Percentiles rank a stretch among this genome's conserved stretches.
phyloP scores from a whole-genome alignment of 2,888 invertebrate species.

The Ectemnius continuus region DNA sequence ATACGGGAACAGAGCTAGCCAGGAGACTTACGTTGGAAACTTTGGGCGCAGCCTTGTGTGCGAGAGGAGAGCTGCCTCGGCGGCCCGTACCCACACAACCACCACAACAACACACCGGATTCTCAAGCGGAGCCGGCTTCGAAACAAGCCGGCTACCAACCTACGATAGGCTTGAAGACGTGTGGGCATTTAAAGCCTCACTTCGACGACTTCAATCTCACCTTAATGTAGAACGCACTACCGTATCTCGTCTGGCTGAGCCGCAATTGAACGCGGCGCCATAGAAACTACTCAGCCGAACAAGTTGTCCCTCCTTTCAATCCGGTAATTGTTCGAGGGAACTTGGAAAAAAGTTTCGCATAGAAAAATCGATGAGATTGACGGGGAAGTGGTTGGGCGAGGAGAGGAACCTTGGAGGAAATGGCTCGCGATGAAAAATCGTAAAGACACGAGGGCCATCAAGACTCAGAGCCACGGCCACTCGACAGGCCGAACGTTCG shows the following conservation, averaged over 20 bases:
- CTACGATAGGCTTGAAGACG: constrained; percentile 33
- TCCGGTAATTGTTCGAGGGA: background rate
- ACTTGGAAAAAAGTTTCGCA: background rate
- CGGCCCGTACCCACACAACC: constrained; percentile 52
- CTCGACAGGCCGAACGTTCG: constrained; percentile 71
- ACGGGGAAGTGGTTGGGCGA: constrained; percentile 6
- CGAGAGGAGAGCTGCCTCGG: constrained; percentile 20
- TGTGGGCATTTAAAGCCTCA: constrained; percentile 32
- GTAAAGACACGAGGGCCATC: constrained; percentile 68
- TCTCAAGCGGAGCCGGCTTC: background rate
- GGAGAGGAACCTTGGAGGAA: constrained; percentile 54
- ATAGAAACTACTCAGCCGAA: background rate
- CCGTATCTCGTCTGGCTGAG: background rate
- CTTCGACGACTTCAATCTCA: constrained; percentile 18
- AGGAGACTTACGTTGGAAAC: constrained; percentile 61
- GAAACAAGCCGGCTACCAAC: constrained; percentile 9
- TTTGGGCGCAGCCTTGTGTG: constrained; percentile 61
- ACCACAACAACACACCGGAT: constrained; percentile 33
- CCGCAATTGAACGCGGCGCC: background rate
- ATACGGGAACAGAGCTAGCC: constrained; percentile 64
- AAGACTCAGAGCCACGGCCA: constrained; percentile 57
- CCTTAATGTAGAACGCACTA: constrained; percentile 9
- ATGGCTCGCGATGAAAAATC: constrained; percentile 74
- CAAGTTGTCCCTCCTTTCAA: no score
- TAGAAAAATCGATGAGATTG: background rate